Evolutionary conservation across 2,797 vertebrate species (phyloP), one percentile per base, ranked within the genome.

Genomic region (Macroramphosus scolopax): DNA sequence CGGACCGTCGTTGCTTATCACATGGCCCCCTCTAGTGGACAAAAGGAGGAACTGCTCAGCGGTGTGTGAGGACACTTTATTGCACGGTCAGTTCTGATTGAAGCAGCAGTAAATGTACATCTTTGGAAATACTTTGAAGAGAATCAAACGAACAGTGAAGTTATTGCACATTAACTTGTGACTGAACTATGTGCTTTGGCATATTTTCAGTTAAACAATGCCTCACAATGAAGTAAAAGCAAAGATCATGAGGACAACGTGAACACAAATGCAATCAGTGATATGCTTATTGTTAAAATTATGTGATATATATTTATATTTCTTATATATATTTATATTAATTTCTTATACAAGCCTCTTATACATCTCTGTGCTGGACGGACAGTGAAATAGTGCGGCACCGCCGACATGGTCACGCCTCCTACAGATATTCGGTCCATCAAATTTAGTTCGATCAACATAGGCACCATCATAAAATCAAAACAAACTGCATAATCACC

Each of bases 21-120:
- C 13, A 44, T 11, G 37, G 63, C 74, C 2, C 82, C 75, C 75
- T 66, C 86, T 25, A 46, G 78, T 77, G 83, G 83, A 82, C 65
- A 78, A 59, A 68, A 34, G 1, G 5, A 60, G 1, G 41, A 55
- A 55, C 3, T 50, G 48, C 63, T 57, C 52, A 35, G 5, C 34
- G 15, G 54, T 38, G 41, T 44, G 13, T 30, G 45, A 15, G 14
- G 30, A 71, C 5, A 30, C 37, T 79, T 88, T 82, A 77, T 66
- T 70, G 42, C 41, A 66, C 6, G 16, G 12, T 45, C 24, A 31
- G 51, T 32, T 50, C n/a, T 31, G 26, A 38, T 15, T 17, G 17
- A 34, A 30, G 45, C 29, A 41, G 7, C 15, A 25, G 46, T 20
- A 56, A 55, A 51, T 20, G 16, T 22, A 63, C 33, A 69, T 56